These are phyloP conservation scores for Acrossocheilus fasciatus DNA, from an alignment of 2,797 vertebrate species.

Conservation along the genomic window DNA sequence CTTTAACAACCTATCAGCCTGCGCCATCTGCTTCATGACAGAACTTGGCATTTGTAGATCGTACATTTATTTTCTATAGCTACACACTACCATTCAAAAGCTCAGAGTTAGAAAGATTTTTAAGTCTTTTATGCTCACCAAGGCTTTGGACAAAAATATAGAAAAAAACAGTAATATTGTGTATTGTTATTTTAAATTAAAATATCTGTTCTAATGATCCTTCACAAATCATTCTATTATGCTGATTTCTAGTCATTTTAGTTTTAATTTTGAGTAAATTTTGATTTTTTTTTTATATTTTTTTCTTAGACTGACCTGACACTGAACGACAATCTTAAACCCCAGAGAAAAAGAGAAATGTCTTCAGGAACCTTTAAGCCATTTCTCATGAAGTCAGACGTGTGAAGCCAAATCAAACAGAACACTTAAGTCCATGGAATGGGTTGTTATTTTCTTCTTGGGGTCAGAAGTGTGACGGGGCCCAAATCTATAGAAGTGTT, in stretches of 20 bases:
- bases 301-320: not conserved
- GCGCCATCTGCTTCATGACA: not conserved
- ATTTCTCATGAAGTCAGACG: constrained; percentile 10
- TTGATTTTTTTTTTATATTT: not conserved
- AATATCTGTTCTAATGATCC: not conserved
- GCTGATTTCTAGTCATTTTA: not conserved
- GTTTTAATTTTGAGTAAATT: not conserved
- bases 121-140: not conserved
- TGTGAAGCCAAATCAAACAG: constrained; percentile 61
- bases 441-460: constrained; percentile 18
- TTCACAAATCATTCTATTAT: not conserved
- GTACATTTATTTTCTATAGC: not conserved
- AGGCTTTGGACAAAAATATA: not conserved
- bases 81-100: not conserved
- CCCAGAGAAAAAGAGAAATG: not conserved
- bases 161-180: not conserved
- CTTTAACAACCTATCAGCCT: no score
- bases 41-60: not conserved
- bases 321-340: not conserved
- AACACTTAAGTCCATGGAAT: constrained; percentile 52
- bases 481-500: not conserved
- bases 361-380: not conserved
- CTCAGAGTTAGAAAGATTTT: not conserved
- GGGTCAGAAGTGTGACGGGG: not conserved
- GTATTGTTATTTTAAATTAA: not conserved